Evolutionary conservation across 1,140 invertebrate genomes (phyloP), one percentile per base, ranked within the genome.

Genomic region (Bombus polaris): DNA sequence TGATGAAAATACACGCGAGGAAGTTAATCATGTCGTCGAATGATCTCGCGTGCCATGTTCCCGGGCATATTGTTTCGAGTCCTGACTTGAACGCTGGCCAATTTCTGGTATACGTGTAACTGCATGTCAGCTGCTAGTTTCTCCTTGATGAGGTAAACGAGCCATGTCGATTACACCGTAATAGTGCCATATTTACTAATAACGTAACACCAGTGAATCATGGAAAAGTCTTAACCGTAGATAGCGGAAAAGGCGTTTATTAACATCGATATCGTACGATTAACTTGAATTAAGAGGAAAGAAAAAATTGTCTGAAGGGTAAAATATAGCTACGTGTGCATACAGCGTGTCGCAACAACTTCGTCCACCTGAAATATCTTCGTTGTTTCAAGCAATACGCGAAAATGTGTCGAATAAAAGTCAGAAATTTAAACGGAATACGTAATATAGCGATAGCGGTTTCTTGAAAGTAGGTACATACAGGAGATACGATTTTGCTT

Each of bases 71-170:
- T 83, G 88, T 82, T 88, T 85, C 76, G 87, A 88, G 85, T 44
- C 53, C 62, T 6, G 87, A 86, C 78, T 89, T 86, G 88, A 89
- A 89, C 81, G 65, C 79, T 78, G 71, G 87, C 88, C 88, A 89
- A 89, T 89, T 85, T 82, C 79, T 65, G 83, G 74, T 85, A 88
- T 78, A 88, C 12, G 25, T 15, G 37, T 88, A 88, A 88, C 87
- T 88, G 57, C 59, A 25, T 57, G 81, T 78, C 81, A 72, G 57
- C 87, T 81, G 87, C 65, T 88, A 80, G 81, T 84, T 88, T 76
- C 86, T 72, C 81, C 72, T 80, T 88, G 80, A 88, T n/a, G 87
- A 88, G 87, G 71, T 76, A 88, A 88, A 88, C 84, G 86, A 85
- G 84, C 81, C 87, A 62, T 62, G 68, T 37, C 59, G 59, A 81